Conservation (phyloP, 2,888 invertebrate species). For the Oegoconia quadripuncta region DNA sequence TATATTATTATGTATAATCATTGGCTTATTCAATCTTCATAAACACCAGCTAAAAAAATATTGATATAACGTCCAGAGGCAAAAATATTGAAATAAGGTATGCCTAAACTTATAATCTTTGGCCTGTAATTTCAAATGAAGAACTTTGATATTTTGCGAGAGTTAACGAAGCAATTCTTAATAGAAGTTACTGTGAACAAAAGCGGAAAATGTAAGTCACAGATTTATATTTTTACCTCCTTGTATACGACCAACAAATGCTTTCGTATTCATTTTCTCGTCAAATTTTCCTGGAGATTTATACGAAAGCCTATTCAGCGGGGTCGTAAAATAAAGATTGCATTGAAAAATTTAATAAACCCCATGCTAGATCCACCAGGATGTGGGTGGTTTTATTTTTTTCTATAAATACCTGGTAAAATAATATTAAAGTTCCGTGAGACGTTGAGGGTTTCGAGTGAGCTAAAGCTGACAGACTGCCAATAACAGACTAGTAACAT, state of each 20-base stretch:
- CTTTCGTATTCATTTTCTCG: slow-evolving; percentile 38
- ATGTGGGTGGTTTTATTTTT: slow-evolving; percentile 19
- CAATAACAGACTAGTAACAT: too few relatives aligned
- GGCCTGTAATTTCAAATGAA: too few relatives aligned
- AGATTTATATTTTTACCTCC: slow-evolving; percentile 31
- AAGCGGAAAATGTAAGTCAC: slow-evolving; percentile 17
- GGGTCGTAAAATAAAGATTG: slow-evolving; percentile 47
- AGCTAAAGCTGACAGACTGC: too few relatives aligned
- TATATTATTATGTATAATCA: not conserved
- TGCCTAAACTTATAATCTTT: too few relatives aligned
- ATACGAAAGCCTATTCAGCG: slow-evolving; percentile 36
- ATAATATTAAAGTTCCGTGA: not conserved
- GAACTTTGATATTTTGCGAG: too few relatives aligned
- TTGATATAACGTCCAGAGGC: too few relatives aligned
- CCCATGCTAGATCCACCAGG: slow-evolving; percentile 16
- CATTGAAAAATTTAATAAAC: slow-evolving; percentile 49
- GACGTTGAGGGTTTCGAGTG: too few relatives aligned
- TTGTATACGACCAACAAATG: slow-evolving; percentile 32
- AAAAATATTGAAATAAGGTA: too few relatives aligned
- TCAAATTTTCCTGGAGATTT: slow-evolving; percentile 39
- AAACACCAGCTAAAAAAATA: too few relatives aligned
- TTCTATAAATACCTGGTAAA: slow-evolving; percentile 15
- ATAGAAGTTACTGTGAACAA: slow-evolving; percentile 7
- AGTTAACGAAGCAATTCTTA: too few relatives aligned
- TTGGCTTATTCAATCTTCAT: too few relatives aligned